Evolutionary conservation across 2,888 invertebrate genomes (phyloP).

Genomic region (Andrena marginata): DNA sequence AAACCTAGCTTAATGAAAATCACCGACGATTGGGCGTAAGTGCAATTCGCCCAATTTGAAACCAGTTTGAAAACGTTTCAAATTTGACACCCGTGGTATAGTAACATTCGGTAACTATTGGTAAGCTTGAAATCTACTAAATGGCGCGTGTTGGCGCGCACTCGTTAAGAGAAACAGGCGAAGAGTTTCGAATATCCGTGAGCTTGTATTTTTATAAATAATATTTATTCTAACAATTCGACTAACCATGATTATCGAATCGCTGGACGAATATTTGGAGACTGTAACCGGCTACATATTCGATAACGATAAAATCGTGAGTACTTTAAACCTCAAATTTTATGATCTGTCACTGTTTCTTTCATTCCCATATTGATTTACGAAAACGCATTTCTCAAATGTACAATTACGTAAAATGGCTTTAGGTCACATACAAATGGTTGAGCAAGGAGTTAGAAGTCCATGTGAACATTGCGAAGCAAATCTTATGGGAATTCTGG

Average conservation of each 20-base stretch:
- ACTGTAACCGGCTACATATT: conserved; percentile 71
- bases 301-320: conserved; percentile 79
- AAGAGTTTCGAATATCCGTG: neutral
- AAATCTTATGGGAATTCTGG: conserved; percentile 82
- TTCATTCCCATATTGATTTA: neutral
- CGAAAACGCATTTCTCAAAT: conserved; percentile 1
- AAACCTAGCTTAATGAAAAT: no score
- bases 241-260: conserved; percentile 64
- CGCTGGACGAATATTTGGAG: conserved; percentile 73
- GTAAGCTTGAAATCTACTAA: neutral
- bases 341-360: neutral
- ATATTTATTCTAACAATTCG: neutral
- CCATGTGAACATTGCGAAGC: conserved; percentile 85
- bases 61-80: neutral
- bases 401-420: neutral
- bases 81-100: neutral
- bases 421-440: conserved; percentile 85
- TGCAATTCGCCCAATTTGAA: neutral
- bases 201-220: neutral
- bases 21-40: no score
- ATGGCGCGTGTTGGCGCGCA: conserved; percentile 1
- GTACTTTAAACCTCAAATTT: conserved; percentile 5
- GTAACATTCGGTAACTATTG: conserved; percentile 10
- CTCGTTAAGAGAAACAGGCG: neutral
- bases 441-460: conserved; percentile 84